A percentile compares a stretch with the other conserved stretches of the same genome.
Conservation (phyloP, 2,888 invertebrate species). For the Pseudeuparius sepicola region DNA sequence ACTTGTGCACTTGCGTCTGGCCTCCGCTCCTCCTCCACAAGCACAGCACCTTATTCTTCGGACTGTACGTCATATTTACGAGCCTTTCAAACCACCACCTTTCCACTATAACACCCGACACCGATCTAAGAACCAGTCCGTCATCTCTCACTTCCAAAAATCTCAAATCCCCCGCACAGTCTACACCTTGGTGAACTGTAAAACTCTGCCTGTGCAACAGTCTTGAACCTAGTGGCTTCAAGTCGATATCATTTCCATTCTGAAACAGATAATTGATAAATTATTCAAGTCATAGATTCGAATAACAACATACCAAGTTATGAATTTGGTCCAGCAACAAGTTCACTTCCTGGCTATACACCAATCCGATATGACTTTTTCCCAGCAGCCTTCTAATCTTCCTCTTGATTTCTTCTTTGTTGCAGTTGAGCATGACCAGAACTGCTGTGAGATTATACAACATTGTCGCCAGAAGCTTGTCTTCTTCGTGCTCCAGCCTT, state of each 20-base stretch:
- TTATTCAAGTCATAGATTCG: neutral
- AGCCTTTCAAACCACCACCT: slow-evolving; percentile 99
- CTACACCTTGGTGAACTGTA: slow-evolving; percentile 93
- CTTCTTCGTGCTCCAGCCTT: slow-evolving; percentile 95
- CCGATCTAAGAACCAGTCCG: slow-evolving; percentile 74
- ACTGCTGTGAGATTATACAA: slow-evolving; percentile 94
- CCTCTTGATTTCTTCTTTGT: slow-evolving; percentile 71
- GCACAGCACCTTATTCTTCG: slow-evolving; percentile 94
- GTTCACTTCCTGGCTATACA: slow-evolving; percentile 96
- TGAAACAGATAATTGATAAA: slow-evolving; percentile 36
- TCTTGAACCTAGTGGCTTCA: slow-evolving; percentile 92
- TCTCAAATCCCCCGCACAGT: slow-evolving; percentile 78
- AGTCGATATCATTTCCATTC: slow-evolving; percentile 96
- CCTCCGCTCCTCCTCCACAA: slow-evolving; percentile 93
- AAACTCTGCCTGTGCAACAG: slow-evolving; percentile 95
- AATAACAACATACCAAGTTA: slow-evolving; percentile 64
- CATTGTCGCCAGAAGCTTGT: slow-evolving; percentile 87
- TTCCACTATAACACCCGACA: slow-evolving; percentile 78
- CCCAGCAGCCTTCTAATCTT: slow-evolving; percentile 88
- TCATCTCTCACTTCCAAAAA: slow-evolving; percentile 94
- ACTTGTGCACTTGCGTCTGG: slow-evolving; percentile 93
- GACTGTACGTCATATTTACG: slow-evolving; percentile 99
- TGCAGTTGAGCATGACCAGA: slow-evolving; percentile 85
- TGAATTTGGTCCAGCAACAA: slow-evolving; percentile 90
- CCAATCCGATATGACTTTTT: slow-evolving; percentile 96